Conservation (phyloP, 2,888 invertebrate species). For the Melangyna quadrimaculata region DNA sequence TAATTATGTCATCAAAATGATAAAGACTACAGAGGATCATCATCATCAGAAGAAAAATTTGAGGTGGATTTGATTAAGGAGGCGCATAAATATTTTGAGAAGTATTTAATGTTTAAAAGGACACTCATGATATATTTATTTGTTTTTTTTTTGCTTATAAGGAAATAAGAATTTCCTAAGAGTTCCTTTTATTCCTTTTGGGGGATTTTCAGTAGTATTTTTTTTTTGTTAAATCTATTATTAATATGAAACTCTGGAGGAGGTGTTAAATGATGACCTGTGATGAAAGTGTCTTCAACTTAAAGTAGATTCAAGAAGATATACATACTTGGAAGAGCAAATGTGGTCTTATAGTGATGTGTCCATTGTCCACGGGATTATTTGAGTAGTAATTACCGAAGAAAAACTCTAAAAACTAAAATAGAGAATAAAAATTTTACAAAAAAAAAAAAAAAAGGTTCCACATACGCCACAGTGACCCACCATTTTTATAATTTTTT, state of each 20-base stretch:
- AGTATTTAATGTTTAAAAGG: conserved; percentile 1
- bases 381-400: too few species aligned
- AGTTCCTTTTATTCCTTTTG: not conserved
- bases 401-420: too few species aligned
- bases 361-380: too few species aligned
- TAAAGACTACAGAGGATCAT: not conserved
- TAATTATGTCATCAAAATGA: conserved; percentile 39
- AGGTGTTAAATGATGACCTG: not conserved
- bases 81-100: not conserved
- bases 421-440: too few species aligned
- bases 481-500: too few species aligned
- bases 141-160: not conserved
- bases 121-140: not conserved
- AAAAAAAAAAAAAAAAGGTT: too few species aligned
- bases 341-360: too few species aligned
- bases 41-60: too few species aligned
- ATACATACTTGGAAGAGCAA: too few species aligned
- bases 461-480: too few species aligned
- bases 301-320: too few species aligned
- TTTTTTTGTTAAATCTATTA: not conserved
- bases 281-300: not conserved
- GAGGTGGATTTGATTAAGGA: conserved; percentile 6
- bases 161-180: not conserved
- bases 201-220: not conserved
- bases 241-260: not conserved